A percentile compares a stretch with the other conserved stretches of the same genome.
Evolutionary conservation across 2,797 vertebrate species (phyloP).

Genomic region (Tiaroga cobitis): DNA sequence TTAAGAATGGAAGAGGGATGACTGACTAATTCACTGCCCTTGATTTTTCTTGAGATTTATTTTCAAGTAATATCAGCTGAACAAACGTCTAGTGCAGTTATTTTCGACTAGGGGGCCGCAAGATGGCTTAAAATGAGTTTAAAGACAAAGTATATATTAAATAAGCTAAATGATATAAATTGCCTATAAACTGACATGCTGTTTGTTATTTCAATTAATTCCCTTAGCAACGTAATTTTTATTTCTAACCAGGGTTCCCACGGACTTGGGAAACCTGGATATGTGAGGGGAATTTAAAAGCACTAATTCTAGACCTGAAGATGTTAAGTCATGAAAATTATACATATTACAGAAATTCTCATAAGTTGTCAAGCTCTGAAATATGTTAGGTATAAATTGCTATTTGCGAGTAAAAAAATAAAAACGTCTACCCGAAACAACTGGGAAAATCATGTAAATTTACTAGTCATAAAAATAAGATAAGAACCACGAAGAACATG

Average conservation of each 20-base stretch:
- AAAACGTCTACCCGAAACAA: not conserved
- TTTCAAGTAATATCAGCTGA: not conserved
- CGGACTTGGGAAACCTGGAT: not conserved
- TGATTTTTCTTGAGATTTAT: not conserved
- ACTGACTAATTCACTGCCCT: not conserved
- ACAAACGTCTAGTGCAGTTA: not conserved
- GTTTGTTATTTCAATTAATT: not conserved
- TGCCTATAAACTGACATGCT: not conserved
- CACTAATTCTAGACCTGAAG: not conserved
- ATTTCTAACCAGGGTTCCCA: not conserved
- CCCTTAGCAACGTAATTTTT: too few relatives aligned
- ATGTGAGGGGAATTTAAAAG: not conserved
- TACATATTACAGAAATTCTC: too few relatives aligned
- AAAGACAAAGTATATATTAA: not conserved
- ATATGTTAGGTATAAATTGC: not conserved
- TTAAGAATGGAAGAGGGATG: not conserved
- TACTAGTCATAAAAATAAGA: not conserved
- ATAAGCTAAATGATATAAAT: not conserved
- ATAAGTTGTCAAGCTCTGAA: not conserved
- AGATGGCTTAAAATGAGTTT: not conserved
- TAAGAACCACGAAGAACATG: not conserved
- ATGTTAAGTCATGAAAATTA: not conserved
- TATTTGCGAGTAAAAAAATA: not conserved
- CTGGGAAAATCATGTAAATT: not conserved
- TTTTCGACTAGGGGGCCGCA: not conserved